Conservation (phyloP, 2,888 invertebrate genomes). For the Cerastoderma edule region DNA sequence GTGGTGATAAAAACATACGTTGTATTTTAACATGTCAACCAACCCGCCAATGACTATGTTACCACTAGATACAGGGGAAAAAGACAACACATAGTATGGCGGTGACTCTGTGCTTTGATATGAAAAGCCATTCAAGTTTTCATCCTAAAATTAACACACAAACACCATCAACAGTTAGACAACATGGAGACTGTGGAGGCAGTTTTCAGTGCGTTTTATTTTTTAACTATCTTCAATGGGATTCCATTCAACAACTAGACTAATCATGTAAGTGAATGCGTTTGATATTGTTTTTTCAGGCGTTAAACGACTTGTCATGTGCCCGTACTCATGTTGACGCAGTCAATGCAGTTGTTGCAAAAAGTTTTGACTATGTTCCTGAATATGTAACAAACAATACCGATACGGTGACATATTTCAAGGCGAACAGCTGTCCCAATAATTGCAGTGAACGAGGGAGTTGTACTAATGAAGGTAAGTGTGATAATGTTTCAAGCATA, state of each 20-base stretch:
- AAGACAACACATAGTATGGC: no score
- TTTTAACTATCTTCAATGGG: background rate
- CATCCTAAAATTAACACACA: background rate
- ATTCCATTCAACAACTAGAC: background rate
- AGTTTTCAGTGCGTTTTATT: background rate
- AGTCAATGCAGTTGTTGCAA: slow-evolving; percentile 29
- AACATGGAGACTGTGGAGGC: background rate
- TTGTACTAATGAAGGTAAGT: slow-evolving; percentile 29
- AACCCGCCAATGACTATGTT: no score
- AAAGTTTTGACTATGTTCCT: slow-evolving; percentile 20
- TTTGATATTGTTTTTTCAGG: slow-evolving; percentile 7
- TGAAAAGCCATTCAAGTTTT: background rate
- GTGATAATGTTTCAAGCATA: background rate
- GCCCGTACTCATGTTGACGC: slow-evolving; percentile 28
- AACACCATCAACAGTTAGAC: background rate
- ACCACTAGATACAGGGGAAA: no score
- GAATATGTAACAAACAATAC: slow-evolving; percentile 45
- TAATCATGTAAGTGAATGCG: background rate
- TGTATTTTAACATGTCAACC: no score
- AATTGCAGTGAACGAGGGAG: slow-evolving; percentile 36
- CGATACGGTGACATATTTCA: slow-evolving; percentile 30
- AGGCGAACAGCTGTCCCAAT: slow-evolving; percentile 18
- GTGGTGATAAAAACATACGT: no score
- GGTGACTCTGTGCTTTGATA: no score
- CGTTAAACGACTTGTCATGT: slow-evolving; percentile 9